These are phyloP conservation scores for Melanerpes formicivorus DNA, from an alignment of 2,113 vertebrate genomes.

Conservation along the genomic window DNA sequence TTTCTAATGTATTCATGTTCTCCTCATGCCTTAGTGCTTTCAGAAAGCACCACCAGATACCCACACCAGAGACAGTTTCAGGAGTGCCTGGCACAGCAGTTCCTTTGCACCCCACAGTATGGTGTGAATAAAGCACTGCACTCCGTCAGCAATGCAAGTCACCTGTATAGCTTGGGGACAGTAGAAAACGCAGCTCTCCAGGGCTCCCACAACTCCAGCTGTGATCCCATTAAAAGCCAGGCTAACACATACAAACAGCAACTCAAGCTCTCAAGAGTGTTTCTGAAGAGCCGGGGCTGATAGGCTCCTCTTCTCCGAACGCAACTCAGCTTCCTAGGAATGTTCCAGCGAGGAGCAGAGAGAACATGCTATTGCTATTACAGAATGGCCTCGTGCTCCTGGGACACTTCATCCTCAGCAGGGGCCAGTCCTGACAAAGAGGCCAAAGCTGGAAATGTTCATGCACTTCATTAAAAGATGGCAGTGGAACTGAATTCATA, in stretches of 20 bases:
- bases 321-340: constrained; percentile 30
- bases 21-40: not conserved
- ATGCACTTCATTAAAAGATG: not conserved
- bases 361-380: not conserved
- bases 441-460: not conserved
- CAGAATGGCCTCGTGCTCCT: not conserved
- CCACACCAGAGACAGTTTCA: not conserved
- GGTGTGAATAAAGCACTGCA: not conserved
- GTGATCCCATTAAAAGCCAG: not conserved
- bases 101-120: not conserved
- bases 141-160: not conserved
- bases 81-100: not conserved
- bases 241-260: not conserved
- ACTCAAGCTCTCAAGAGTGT: not conserved
- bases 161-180: not conserved
- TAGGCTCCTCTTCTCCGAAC: constrained; percentile 56
- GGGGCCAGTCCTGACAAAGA: not conserved
- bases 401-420: not conserved
- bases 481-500: not conserved
- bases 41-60: not conserved
- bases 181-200: not conserved
- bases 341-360: not conserved
- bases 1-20: not conserved
- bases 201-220: not conserved
- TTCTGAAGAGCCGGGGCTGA: not conserved